Conservation (phyloP, 2,797 vertebrate genomes). For the Mus minutoides region DNA sequence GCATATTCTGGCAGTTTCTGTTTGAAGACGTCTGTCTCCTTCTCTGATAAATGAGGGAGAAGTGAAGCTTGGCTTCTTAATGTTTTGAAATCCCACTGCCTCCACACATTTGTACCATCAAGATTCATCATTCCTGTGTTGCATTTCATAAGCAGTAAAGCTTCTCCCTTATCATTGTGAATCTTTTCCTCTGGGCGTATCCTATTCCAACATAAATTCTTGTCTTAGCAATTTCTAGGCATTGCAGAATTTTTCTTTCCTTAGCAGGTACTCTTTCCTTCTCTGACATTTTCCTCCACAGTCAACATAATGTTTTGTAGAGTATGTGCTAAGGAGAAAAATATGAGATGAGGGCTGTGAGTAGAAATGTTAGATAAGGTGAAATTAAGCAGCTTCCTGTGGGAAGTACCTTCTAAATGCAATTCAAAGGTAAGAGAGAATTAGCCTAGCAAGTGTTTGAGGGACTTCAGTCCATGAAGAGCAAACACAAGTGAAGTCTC, state of each 20-base stretch:
- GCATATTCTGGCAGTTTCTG: conserved; percentile 50
- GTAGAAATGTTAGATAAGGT: background rate
- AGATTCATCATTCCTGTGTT: background rate
- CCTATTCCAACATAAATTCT: conserved; percentile 93
- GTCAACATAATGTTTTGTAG: background rate
- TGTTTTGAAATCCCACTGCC: conserved; percentile 46
- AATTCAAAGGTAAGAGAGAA: conserved; percentile 9
- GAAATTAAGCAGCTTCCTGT: background rate
- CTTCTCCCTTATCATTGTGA: conserved; percentile 91
- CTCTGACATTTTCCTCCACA: conserved; percentile 10
- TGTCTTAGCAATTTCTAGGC: conserved; percentile 87
- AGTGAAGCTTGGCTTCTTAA: conserved; percentile 21
- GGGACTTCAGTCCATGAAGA: background rate
- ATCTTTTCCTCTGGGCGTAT: conserved; percentile 91
- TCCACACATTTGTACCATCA: background rate
- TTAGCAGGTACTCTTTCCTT: background rate
- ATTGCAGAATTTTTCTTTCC: background rate
- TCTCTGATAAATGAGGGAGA: conserved; percentile 35
- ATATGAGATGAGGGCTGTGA: background rate
- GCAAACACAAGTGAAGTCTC: background rate
- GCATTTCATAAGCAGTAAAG: conserved; percentile 11
- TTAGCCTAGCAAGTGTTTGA: background rate
- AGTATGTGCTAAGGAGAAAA: conserved; percentile 3
- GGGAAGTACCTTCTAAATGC: background rate
- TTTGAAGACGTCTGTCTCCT: conserved; percentile 71